These are phyloP conservation scores for Mimachlamys varia DNA, from an alignment of 2,888 invertebrate species.

Conservation along the genomic window DNA sequence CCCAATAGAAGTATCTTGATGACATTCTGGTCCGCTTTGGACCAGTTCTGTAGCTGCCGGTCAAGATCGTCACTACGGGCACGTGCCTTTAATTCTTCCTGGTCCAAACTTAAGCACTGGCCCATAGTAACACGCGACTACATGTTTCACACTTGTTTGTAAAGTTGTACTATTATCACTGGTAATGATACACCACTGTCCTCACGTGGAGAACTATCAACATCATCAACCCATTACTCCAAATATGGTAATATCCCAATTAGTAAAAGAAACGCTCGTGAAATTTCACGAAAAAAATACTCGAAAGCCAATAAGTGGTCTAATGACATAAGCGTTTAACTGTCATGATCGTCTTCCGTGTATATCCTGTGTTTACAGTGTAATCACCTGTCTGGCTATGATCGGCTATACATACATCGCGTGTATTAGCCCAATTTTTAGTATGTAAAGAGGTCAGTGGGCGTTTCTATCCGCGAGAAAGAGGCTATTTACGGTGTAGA, in stretches of 20 bases:
- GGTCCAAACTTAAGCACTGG: slow-evolving; percentile 86
- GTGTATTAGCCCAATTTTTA: slow-evolving; percentile 20
- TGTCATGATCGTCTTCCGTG: slow-evolving; percentile 41
- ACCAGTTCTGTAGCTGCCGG: slow-evolving; percentile 84
- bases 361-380: slow-evolving; percentile 40
- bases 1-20: slow-evolving; percentile 86
- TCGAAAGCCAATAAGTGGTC: neutral
- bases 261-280: neutral
- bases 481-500: neutral
- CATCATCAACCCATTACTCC: slow-evolving; percentile 30
- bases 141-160: slow-evolving; percentile 38
- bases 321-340: neutral
- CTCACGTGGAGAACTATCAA: slow-evolving; percentile 31
- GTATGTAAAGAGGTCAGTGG: neutral
- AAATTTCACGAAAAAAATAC: neutral
- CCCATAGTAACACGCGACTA: slow-evolving; percentile 82
- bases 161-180: slow-evolving; percentile 36
- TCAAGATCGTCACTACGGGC: slow-evolving; percentile 86
- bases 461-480: neutral
- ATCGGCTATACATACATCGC: slow-evolving; percentile 33
- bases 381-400: slow-evolving; percentile 43
- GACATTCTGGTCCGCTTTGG: slow-evolving; percentile 85
- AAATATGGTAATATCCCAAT: slow-evolving; percentile 28
- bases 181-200: neutral
- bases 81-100: slow-evolving; percentile 84